phyloP scores from a whole-genome alignment of 1,140 invertebrate species.

The Agrypnia vestita region DNA sequence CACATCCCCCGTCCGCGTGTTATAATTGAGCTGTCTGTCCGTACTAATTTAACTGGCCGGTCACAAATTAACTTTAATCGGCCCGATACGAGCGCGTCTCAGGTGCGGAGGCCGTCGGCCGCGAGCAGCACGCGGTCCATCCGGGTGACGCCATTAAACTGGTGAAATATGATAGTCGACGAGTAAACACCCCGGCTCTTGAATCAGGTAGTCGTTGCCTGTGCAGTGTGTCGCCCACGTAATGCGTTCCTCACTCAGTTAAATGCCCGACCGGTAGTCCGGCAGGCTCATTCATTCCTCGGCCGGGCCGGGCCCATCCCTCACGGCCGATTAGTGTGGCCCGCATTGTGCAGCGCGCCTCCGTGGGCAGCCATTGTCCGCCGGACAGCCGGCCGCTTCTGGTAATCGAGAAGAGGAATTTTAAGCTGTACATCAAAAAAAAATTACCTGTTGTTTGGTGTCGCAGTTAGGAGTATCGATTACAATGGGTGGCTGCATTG shows the following conservation, averaged over 20 bases:
- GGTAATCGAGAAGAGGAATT: conserved; percentile 40
- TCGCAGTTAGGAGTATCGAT: not conserved
- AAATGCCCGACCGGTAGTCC: conserved; percentile 35
- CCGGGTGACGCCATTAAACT: conserved; percentile 41
- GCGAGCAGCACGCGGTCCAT: conserved; percentile 37
- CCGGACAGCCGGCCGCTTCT: conserved; percentile 5
- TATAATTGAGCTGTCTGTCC: conserved; percentile 40
- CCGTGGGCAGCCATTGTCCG: conserved; percentile 28
- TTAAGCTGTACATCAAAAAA: not conserved
- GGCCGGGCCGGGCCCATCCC: conserved; percentile 6
- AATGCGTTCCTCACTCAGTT: conserved; percentile 38
- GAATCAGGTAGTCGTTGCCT: not conserved
- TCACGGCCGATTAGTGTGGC: conserved; percentile 1
- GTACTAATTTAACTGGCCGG: conserved; percentile 42
- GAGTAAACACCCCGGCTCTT: conserved; percentile 51
- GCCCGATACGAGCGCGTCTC: conserved; percentile 1
- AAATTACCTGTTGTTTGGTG: not conserved
- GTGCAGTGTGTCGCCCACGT: conserved; percentile 39
- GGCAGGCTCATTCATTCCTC: conserved; percentile 25
- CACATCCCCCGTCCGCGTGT: not conserved
- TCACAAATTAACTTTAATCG: conserved; percentile 45
- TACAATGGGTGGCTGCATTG: not conserved
- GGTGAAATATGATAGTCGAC: conserved; percentile 53
- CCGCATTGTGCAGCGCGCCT: not conserved
- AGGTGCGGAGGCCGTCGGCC: conserved; percentile 17